Percentiles rank a stretch among this genome's conserved stretches.
These are phyloP conservation scores for Margarornis squamiger DNA, from an alignment of 2,797 vertebrate species.

Conservation along the genomic window DNA sequence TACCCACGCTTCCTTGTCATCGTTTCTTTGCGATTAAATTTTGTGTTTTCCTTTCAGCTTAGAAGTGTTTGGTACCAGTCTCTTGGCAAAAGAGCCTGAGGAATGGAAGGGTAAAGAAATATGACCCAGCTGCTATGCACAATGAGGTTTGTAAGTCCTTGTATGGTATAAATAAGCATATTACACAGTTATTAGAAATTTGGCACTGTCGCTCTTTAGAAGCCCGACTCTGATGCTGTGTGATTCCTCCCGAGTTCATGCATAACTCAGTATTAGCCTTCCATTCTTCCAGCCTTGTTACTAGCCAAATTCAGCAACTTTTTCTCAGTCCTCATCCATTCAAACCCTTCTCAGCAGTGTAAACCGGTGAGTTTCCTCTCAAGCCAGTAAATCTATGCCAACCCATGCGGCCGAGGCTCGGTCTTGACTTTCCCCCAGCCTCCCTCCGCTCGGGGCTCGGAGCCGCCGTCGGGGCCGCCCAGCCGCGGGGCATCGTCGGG, in stretches of 20 bases:
- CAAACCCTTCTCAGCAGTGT: neutral
- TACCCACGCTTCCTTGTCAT: constrained; percentile 41
- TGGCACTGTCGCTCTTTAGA: constrained; percentile 42
- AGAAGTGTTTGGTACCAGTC: constrained; percentile 43
- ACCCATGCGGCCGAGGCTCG: neutral
- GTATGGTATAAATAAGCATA: constrained; percentile 67
- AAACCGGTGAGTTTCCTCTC: constrained; percentile 43
- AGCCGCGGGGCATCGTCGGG: neutral
- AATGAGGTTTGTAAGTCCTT: constrained; percentile 66
- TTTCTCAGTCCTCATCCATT: constrained; percentile 6
- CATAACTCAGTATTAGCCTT: neutral
- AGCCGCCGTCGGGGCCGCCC: neutral
- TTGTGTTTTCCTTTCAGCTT: constrained; percentile 53
- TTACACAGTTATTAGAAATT: constrained; percentile 59
- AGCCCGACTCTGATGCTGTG: constrained; percentile 11
- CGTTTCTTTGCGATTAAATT: constrained; percentile 47
- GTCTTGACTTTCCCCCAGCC: neutral
- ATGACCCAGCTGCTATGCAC: constrained; percentile 60
- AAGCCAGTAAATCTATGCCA: neutral
- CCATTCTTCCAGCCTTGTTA: neutral
- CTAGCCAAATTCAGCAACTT: constrained; percentile 35
- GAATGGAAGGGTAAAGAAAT: constrained; percentile 60
- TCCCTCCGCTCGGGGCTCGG: neutral
- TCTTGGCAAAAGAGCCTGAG: constrained; percentile 52
- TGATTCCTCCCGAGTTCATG: neutral